A percentile compares a stretch with the other conserved stretches of the same genome.
phyloP scores from a whole-genome alignment of 2,797 vertebrate species.

The Cyclura pinguis region DNA sequence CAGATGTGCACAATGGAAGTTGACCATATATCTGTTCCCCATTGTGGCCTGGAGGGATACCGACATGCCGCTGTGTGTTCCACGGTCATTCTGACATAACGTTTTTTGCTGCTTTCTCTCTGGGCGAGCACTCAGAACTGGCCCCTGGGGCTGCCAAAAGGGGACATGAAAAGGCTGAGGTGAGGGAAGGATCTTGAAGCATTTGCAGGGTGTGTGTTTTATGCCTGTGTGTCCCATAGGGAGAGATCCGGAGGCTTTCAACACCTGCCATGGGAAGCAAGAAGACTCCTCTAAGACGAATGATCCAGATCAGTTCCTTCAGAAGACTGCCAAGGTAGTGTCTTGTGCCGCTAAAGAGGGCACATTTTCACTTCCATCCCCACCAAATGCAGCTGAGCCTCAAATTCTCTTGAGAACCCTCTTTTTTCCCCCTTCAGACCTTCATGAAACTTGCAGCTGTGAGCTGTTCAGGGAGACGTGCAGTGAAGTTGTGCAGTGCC shows the following conservation, averaged over 20 bases:
- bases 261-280: constrained; percentile 48
- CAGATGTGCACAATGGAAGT: constrained; percentile 60
- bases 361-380: background rate
- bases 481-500: background rate
- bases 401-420: background rate
- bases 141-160: constrained; percentile 6
- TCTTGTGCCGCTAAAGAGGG: background rate
- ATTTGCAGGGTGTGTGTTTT: constrained; percentile 18
- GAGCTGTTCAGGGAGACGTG: background rate
- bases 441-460: background rate
- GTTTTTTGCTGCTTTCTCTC: constrained; percentile 46
- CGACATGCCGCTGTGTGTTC: constrained; percentile 32
- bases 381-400: background rate
- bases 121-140: background rate
- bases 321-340: constrained; percentile 94
- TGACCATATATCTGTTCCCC: constrained; percentile 56
- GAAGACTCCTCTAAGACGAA: constrained; percentile 53
- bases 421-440: background rate
- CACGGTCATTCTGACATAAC: constrained; percentile 43
- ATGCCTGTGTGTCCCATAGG: constrained; percentile 60
- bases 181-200: constrained; percentile 9
- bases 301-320: constrained; percentile 83
- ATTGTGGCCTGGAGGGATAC: constrained; percentile 43
- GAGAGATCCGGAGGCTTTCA: constrained; percentile 45
- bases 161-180: background rate